Percentiles rank a stretch among this genome's conserved stretches.
Evolutionary conservation across 2,888 invertebrate species (phyloP).

Genomic region (Eupithecia insigniata): DNA sequence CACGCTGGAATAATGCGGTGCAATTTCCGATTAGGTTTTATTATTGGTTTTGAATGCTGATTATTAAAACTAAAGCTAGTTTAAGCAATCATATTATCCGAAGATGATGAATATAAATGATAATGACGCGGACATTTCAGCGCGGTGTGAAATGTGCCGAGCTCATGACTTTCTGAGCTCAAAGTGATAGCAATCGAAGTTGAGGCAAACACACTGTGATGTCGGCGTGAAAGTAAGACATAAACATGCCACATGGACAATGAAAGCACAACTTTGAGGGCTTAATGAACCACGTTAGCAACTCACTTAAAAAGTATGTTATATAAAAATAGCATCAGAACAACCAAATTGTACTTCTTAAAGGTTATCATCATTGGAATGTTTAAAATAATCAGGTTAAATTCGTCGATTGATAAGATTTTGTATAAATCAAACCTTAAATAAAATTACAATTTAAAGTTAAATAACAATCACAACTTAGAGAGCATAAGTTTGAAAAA

Average conservation of each 20-base stretch:
- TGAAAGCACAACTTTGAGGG: not conserved
- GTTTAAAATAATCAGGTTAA: not conserved
- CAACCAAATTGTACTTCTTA: constrained; percentile 15
- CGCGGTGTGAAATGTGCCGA: not conserved
- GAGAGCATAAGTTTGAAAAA: constrained; percentile 51
- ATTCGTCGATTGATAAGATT: constrained; percentile 4
- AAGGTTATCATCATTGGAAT: not conserved
- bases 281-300: not conserved
- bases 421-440: constrained; percentile 16
- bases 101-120: constrained; percentile 24
- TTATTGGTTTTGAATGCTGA: not conserved
- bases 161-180: not conserved
- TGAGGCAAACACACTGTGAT: not conserved
- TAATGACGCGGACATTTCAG: constrained; percentile 3
- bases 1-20: not conserved
- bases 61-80: constrained; percentile 26
- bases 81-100: constrained; percentile 36
- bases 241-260: constrained; percentile 10
- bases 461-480: constrained; percentile 58
- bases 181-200: not conserved
- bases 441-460: constrained; percentile 17
- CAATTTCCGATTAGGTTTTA: not conserved
- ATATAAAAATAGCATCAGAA: not conserved
- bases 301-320: not conserved
- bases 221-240: not conserved